Evolutionary conservation across 2,797 vertebrate genomes (phyloP).

Genomic region (Sparus aurata): DNA sequence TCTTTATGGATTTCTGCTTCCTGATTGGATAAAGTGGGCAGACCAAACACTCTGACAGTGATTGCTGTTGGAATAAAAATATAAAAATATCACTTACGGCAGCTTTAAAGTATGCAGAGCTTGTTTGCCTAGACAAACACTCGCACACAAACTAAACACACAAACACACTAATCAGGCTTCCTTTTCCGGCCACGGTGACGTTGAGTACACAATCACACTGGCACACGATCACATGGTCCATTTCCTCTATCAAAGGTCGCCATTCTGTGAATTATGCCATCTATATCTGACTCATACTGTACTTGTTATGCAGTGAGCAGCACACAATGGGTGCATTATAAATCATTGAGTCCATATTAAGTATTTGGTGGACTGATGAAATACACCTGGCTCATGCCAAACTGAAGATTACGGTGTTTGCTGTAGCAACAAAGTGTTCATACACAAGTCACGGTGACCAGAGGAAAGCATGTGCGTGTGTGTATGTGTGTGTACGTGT

Average conservation of each 20-base stretch:
- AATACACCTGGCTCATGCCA: slow-evolving; percentile 48
- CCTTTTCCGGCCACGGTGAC: slow-evolving; percentile 29
- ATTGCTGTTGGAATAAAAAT: too few relatives aligned
- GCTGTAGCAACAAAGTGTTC: slow-evolving; percentile 59
- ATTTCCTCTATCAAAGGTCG: slow-evolving; percentile 63
- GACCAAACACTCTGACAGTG: too few relatives aligned
- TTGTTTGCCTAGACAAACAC: slow-evolving; percentile 19
- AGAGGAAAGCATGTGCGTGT: slow-evolving; percentile 23
- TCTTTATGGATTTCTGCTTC: too few relatives aligned
- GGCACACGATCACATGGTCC: slow-evolving; percentile 52
- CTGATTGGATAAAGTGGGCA: too few relatives aligned
- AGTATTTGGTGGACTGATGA: slow-evolving; percentile 47
- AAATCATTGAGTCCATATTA: slow-evolving; percentile 56
- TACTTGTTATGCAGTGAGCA: slow-evolving; percentile 23
- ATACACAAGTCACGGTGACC: slow-evolving; percentile 40
- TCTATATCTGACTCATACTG: slow-evolving; percentile 49
- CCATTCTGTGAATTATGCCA: slow-evolving; percentile 50
- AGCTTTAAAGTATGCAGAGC: too few relatives aligned
- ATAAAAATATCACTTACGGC: too few relatives aligned
- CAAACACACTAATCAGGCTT: slow-evolving; percentile 39
- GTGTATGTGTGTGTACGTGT: slow-evolving; percentile 5
- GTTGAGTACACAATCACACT: slow-evolving; percentile 46
- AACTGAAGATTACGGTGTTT: slow-evolving; percentile 52
- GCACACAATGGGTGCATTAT: slow-evolving; percentile 55
- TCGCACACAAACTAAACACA: slow-evolving; percentile 20